Conservation (phyloP, 2,797 vertebrate species). For the Onychomys leucogaster region DNA sequence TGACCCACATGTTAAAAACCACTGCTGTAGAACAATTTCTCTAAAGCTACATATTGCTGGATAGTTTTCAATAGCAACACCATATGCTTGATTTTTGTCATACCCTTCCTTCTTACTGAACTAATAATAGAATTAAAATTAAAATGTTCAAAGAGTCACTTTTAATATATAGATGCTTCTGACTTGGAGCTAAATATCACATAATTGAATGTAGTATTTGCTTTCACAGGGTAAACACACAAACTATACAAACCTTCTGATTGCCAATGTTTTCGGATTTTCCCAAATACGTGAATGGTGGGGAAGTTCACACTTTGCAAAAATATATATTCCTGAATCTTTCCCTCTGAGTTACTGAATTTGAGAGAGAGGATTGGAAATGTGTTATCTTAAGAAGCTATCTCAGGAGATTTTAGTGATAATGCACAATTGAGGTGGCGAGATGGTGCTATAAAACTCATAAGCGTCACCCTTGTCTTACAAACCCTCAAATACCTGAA, state of each 20-base stretch:
- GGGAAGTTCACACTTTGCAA: neutral
- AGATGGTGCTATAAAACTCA: neutral
- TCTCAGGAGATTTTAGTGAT: neutral
- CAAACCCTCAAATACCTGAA: neutral
- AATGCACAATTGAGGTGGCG: neutral
- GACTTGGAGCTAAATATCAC: neutral
- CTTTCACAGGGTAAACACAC: neutral
- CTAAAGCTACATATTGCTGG: neutral
- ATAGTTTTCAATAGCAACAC: neutral
- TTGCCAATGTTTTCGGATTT: slow-evolving; percentile 10
- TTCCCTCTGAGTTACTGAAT: neutral
- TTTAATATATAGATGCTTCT: slow-evolving; percentile 25
- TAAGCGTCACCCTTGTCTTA: neutral
- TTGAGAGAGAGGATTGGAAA: neutral
- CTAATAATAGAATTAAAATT: slow-evolving; percentile 53
- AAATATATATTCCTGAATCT: neutral
- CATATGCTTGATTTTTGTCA: slow-evolving; percentile 33
- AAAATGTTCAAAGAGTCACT: neutral
- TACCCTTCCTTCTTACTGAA: neutral
- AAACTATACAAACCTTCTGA: neutral
- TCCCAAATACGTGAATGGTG: neutral
- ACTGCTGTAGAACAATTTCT: neutral
- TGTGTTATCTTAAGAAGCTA: neutral
- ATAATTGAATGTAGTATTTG: neutral
- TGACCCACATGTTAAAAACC: neutral